These are phyloP conservation scores for Aegypius monachus DNA, from an alignment of 2,113 vertebrate genomes.

Conservation along the genomic window DNA sequence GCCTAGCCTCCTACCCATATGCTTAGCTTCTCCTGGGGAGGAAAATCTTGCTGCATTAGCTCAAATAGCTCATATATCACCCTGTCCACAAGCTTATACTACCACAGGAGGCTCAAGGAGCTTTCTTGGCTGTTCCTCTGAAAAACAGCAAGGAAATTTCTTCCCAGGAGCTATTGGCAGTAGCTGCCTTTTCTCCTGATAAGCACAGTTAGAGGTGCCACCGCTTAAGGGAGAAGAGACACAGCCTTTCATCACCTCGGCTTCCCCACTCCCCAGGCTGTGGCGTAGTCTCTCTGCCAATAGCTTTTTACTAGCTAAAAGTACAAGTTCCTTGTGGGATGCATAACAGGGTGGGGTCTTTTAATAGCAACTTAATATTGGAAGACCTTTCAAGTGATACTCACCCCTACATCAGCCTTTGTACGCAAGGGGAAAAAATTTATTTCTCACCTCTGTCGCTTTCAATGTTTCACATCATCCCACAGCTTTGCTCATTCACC, in stretches of 20 bases:
- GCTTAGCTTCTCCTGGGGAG: neutral
- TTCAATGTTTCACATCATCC: neutral
- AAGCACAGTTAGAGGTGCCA: neutral
- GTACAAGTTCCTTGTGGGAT: neutral
- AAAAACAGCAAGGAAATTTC: neutral
- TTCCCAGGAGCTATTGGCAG: neutral
- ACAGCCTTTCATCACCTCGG: neutral
- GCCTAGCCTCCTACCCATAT: neutral
- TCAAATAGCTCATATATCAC: neutral
- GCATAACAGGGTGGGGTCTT: accelerated
- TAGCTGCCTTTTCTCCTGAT: neutral
- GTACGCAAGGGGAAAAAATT: neutral
- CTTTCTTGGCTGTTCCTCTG: neutral
- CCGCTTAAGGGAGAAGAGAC: neutral
- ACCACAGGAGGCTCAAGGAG: neutral
- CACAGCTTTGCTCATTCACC: neutral
- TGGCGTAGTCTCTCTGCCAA: neutral
- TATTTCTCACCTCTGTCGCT: neutral
- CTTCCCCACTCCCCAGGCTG: neutral
- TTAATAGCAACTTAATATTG: neutral
- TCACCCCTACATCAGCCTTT: neutral
- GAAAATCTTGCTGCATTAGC: neutral
- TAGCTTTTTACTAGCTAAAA: neutral
- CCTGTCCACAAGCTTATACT: neutral
- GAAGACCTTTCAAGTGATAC: neutral